These are phyloP conservation scores for Drosophila rufa DNA, from an alignment of 1,140 invertebrate species.

Conservation along the genomic window DNA sequence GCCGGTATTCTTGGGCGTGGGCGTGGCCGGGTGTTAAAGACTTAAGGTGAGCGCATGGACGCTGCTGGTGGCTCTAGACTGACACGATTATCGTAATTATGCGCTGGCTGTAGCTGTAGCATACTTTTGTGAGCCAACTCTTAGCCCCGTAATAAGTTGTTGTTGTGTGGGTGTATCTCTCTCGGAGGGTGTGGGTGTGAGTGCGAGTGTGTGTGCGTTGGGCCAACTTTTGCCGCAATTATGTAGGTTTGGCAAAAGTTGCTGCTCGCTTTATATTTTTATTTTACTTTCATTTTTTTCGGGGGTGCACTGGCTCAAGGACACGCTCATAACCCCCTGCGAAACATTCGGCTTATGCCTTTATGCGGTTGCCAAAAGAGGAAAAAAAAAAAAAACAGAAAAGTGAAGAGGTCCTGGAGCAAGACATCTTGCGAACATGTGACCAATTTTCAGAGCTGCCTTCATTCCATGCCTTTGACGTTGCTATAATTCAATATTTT, in stretches of 20 bases:
- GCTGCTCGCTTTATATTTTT: slow-evolving; percentile 61
- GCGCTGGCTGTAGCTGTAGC: slow-evolving; percentile 73
- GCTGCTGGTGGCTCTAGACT: slow-evolving; percentile 56
- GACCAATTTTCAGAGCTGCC: slow-evolving; percentile 71
- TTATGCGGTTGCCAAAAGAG: slow-evolving; percentile 52
- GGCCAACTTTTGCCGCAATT: slow-evolving; percentile 77
- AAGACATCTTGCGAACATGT: slow-evolving; percentile 72
- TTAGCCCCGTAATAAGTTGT: slow-evolving; percentile 46
- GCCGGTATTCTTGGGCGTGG: slow-evolving; percentile 20
- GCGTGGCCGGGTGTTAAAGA: slow-evolving; percentile 26
- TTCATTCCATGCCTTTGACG: slow-evolving; percentile 63
- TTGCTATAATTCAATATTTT: slow-evolving; percentile 83
- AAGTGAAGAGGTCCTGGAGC: slow-evolving; percentile 36
- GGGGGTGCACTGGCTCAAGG: slow-evolving; percentile 53
- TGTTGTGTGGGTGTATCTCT: slow-evolving; percentile 42
- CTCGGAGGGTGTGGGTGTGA: slow-evolving; percentile 4
- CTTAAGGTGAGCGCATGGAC: slow-evolving; percentile 42
- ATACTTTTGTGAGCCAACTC: slow-evolving; percentile 74
- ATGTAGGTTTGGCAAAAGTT: slow-evolving; percentile 79
- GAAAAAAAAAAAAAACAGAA: neutral
- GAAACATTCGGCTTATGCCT: slow-evolving; percentile 48
- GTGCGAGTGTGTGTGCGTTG: slow-evolving; percentile 39
- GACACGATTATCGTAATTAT: slow-evolving; percentile 84
- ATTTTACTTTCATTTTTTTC: slow-evolving; percentile 53
- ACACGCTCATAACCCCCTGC: slow-evolving; percentile 52